A percentile compares a stretch with the other conserved stretches of the same genome.
These are phyloP conservation scores for Scyliorhinus canicula DNA, from an alignment of 2,797 vertebrate species.

Conservation along the genomic window DNA sequence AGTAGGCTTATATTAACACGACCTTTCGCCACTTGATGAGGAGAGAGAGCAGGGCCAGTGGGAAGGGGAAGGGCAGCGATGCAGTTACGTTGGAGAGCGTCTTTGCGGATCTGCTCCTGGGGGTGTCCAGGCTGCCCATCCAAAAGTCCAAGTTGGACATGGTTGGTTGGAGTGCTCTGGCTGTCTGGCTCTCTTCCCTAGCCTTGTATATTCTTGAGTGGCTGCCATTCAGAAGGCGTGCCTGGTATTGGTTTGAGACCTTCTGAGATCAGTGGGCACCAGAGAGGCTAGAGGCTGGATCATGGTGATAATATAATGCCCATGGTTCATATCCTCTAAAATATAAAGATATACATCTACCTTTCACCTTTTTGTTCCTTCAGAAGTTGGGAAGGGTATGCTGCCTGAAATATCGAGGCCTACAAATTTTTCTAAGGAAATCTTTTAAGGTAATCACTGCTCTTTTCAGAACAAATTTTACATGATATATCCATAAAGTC, in stretches of 20 bases:
- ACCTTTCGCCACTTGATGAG: not conserved
- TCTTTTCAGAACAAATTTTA: not conserved
- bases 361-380: no score
- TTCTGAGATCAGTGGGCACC: not conserved
- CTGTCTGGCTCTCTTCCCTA: not conserved
- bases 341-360: no score
- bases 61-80: no score
- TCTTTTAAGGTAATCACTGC: no score
- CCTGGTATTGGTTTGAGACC: not conserved
- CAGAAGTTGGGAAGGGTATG: no score
- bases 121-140: not conserved
- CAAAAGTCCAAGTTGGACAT: not conserved
- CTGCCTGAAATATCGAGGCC: no score
- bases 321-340: not conserved
- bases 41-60: not conserved
- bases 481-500: not conserved
- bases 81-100: not conserved
- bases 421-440: no score
- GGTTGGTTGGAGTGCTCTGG: not conserved
- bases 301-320: not conserved
- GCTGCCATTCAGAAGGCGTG: not conserved
- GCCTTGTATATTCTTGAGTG: not conserved
- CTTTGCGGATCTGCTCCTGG: not conserved
- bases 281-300: not conserved
- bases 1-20: no score